These are phyloP conservation scores for Flexamia atlantica DNA, from an alignment of 2,888 invertebrate genomes.

Conservation along the genomic window DNA sequence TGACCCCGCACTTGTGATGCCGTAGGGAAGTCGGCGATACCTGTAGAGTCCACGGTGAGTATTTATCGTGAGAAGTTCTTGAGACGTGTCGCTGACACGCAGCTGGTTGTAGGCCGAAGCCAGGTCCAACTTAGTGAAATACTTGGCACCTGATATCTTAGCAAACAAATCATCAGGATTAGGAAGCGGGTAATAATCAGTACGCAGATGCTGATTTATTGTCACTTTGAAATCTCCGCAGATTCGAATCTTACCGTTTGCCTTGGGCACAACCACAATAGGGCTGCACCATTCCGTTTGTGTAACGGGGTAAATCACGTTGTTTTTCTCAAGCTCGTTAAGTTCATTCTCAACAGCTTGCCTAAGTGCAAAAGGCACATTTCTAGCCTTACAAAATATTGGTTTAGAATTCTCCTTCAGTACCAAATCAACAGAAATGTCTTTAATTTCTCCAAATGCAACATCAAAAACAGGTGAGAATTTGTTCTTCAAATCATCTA, in stretches of 20 bases:
- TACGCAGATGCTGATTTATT: neutral
- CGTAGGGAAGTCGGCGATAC: constrained; percentile 14
- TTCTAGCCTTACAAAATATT: neutral
- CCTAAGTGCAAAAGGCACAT: neutral
- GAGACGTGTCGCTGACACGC: neutral
- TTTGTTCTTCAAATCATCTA: neutral
- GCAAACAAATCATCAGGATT: neutral
- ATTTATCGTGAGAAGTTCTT: constrained; percentile 3
- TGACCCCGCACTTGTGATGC: constrained; percentile 56
- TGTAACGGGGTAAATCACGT: neutral
- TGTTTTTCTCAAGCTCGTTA: neutral
- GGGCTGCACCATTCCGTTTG: neutral
- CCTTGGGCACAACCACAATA: neutral
- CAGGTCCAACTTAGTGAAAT: neutral
- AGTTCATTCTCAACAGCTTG: neutral
- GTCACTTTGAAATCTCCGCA: constrained; percentile 23
- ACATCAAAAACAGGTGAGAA: constrained; percentile 14
- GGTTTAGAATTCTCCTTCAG: neutral
- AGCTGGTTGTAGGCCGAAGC: neutral
- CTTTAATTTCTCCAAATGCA: neutral
- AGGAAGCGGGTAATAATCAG: neutral
- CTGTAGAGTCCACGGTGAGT: constrained; percentile 47
- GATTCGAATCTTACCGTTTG: neutral
- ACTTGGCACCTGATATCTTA: neutral
- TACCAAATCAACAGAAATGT: neutral